Percentiles rank a stretch among this genome's conserved stretches.
Conservation (phyloP, 2,888 invertebrate species). For the Xestia ashworthii region DNA sequence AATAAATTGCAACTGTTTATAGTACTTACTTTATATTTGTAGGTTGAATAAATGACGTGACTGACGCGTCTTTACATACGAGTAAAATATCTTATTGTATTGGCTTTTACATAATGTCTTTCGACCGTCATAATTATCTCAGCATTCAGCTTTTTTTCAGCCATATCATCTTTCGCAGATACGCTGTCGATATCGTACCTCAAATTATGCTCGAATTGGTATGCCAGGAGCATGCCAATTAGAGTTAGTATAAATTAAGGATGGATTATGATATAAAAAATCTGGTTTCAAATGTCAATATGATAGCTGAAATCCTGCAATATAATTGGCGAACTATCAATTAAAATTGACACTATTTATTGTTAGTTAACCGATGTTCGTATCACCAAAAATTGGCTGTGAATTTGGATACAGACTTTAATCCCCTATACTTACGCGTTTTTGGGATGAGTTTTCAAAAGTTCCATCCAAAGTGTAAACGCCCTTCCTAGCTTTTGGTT, state of each 20-base stretch:
- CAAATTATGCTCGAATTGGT: neutral
- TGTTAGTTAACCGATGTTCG: neutral
- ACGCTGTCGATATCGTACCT: neutral
- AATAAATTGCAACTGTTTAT: slow-evolving; percentile 9
- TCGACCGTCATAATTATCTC: neutral
- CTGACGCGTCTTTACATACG: neutral
- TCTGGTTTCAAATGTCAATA: neutral
- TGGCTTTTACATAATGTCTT: neutral
- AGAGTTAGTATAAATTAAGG: no score
- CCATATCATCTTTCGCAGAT: neutral
- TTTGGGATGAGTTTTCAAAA: neutral
- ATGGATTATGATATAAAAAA: neutral
- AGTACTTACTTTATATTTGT: slow-evolving; percentile 1
- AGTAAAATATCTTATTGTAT: neutral
- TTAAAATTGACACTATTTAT: neutral
- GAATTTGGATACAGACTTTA: neutral
- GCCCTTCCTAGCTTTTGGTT: neutral
- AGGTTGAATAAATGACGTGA: neutral
- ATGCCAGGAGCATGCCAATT: no score
- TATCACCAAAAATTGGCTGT: neutral
- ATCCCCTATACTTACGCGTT: no score
- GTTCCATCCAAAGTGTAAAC: neutral
- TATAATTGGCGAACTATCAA: neutral
- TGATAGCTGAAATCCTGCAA: neutral
- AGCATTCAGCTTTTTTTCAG: neutral